A percentile compares a stretch with the other conserved stretches of the same genome.
Conservation (phyloP, 2,113 vertebrate genomes). For the Scomber scombrus region DNA sequence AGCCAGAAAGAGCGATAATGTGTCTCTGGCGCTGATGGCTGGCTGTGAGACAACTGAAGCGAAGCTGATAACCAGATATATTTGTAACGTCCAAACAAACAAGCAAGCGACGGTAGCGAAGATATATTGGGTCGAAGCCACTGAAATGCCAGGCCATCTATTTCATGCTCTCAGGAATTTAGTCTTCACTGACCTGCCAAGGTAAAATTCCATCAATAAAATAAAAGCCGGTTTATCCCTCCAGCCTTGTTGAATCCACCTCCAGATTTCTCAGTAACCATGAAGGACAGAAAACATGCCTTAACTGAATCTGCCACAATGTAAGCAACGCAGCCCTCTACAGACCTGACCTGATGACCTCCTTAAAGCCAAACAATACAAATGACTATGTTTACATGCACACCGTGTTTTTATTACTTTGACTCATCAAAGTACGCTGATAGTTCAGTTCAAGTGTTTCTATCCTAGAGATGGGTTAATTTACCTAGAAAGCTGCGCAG, state of each 20-base stretch:
- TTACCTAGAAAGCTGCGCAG: slow-evolving; percentile 10
- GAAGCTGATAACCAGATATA: slow-evolving; percentile 40
- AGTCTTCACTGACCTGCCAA: slow-evolving; percentile 22
- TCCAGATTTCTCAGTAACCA: slow-evolving; percentile 29
- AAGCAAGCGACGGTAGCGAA: slow-evolving; percentile 13
- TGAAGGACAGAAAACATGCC: slow-evolving; percentile 33
- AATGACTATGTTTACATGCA: background rate
- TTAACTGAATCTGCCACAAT: slow-evolving; percentile 20
- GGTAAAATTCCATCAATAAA: slow-evolving; percentile 41
- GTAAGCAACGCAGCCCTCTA: slow-evolving; percentile 1
- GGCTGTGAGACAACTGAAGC: slow-evolving; percentile 37
- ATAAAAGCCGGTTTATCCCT: slow-evolving; percentile 1
- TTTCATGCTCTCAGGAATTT: slow-evolving; percentile 21
- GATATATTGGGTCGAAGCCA: slow-evolving; percentile 41
- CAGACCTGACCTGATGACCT: slow-evolving; percentile 13
- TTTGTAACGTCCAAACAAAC: slow-evolving; percentile 46
- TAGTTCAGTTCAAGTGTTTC: slow-evolving; percentile 5
- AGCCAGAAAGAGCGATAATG: slow-evolving; percentile 41
- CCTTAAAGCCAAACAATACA: background rate
- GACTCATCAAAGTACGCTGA: background rate
- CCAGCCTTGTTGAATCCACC: slow-evolving; percentile 2
- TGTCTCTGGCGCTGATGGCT: slow-evolving; percentile 26
- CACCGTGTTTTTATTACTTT: background rate
- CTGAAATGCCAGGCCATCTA: slow-evolving; percentile 41
- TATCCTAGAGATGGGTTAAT: background rate